Conservation (phyloP, 2,113 vertebrate genomes). For the Leucosticte australis region DNA sequence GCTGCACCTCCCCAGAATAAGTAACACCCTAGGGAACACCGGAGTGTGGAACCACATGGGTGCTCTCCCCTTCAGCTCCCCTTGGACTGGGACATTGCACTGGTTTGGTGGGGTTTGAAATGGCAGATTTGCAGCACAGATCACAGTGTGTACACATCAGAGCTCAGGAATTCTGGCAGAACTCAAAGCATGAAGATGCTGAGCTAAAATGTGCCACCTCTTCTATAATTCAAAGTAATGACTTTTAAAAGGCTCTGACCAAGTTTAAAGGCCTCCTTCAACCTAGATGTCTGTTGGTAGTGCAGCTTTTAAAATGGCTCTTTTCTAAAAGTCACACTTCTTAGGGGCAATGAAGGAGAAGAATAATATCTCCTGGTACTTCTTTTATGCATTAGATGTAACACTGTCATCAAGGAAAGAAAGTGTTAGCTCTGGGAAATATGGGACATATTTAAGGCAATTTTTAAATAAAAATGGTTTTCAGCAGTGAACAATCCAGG, state of each 20-base stretch:
- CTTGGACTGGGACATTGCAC: neutral
- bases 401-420: neutral
- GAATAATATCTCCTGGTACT: neutral
- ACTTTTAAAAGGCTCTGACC: neutral
- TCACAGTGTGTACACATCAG: neutral
- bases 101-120: neutral
- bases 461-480: neutral
- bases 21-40: neutral
- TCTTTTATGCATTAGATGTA: neutral
- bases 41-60: accelerated
- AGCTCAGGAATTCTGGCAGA: neutral
- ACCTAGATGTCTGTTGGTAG: neutral
- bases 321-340: neutral
- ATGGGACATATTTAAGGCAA: neutral
- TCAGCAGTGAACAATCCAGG: neutral
- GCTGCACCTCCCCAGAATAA: neutral
- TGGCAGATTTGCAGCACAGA: neutral
- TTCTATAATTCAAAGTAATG: neutral
- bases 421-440: neutral
- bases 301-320: neutral
- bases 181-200: neutral
- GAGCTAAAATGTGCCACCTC: neutral
- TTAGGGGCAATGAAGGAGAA: neutral
- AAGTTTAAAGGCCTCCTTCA: neutral
- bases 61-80: neutral